Conservation (phyloP, 2,113 vertebrate genomes). For the Oxyura jamaicensis region DNA sequence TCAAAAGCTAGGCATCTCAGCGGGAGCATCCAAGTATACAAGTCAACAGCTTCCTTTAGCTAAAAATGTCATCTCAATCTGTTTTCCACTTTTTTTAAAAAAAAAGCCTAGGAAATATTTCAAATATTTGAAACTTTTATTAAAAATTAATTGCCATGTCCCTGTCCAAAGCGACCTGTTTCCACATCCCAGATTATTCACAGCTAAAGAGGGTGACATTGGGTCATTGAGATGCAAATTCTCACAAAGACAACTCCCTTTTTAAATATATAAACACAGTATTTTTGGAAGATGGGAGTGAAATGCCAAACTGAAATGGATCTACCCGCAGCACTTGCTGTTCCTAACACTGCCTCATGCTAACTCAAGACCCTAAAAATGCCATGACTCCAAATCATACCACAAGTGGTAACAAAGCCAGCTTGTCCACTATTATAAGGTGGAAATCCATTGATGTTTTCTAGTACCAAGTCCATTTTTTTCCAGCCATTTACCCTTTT, state of each 20-base stretch:
- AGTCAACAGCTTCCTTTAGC: slow-evolving; percentile 27
- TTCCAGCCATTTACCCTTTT: neutral
- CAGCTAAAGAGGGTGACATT: neutral
- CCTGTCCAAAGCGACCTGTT: neutral
- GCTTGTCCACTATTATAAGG: neutral
- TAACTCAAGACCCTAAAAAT: neutral
- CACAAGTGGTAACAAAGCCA: neutral
- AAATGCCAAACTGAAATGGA: neutral
- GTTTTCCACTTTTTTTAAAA: neutral
- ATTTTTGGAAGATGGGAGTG: neutral
- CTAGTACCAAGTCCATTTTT: neutral
- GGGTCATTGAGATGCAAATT: neutral
- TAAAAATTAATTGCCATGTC: neutral
- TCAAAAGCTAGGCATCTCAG: neutral
- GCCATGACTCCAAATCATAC: accelerated
- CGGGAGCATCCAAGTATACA: slow-evolving; percentile 16
- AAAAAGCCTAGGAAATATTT: neutral
- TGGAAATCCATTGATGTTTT: neutral
- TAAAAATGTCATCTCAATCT: neutral
- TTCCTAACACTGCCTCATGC: neutral
- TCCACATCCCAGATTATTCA: neutral
- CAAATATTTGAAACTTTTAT: neutral
- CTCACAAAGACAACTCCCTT: neutral
- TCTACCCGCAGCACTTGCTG: neutral
- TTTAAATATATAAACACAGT: neutral